phyloP scores from a whole-genome alignment of 2,113 vertebrate species.

The Hippopotamus amphibius region DNA sequence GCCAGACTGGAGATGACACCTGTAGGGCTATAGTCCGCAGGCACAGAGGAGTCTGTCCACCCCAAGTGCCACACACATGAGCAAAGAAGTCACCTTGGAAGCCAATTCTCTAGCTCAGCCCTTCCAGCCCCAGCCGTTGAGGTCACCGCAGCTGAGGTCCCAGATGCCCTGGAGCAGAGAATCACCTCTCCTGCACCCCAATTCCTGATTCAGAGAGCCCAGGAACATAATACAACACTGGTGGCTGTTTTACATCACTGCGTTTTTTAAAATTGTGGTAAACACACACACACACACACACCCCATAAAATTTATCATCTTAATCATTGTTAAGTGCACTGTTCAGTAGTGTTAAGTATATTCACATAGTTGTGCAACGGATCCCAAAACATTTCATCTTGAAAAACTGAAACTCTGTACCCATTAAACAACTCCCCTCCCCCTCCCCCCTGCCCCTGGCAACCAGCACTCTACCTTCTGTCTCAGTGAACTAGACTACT shows the following conservation, averaged over 20 bases:
- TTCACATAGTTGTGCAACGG: too few species aligned
- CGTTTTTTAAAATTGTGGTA: neutral
- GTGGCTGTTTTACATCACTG: neutral
- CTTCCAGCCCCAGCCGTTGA: neutral
- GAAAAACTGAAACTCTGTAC: neutral
- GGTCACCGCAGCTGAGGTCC: neutral
- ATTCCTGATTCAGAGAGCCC: neutral
- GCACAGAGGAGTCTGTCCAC: neutral
- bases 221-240: neutral
- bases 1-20: neutral
- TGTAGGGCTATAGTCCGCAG: fast-evolving
- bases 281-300: neutral
- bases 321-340: neutral
- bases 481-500: too few species aligned
- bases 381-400: neutral
- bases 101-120: fast-evolving
- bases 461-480: too few species aligned
- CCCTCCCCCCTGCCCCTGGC: neutral
- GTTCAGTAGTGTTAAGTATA: too few species aligned
- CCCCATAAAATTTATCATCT: neutral
- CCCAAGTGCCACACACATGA: neutral
- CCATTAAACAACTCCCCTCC: too few species aligned
- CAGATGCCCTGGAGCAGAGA: neutral
- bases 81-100: neutral
- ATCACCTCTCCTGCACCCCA: neutral